A percentile compares a stretch with the other conserved stretches of the same genome.
phyloP scores from a whole-genome alignment of 2,888 invertebrate species.

The Augochlorella aurata region DNA sequence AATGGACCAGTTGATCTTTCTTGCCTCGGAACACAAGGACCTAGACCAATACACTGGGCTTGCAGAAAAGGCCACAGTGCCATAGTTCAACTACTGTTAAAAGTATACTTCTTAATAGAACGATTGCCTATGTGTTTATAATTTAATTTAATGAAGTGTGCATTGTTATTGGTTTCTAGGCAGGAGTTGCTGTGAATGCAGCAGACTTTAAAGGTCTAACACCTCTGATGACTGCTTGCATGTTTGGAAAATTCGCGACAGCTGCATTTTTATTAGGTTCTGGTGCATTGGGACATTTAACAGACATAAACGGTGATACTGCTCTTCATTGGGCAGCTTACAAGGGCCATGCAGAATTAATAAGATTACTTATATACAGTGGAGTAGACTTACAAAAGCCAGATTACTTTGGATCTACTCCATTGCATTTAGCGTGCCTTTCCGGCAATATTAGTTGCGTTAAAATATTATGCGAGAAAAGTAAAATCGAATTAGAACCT shows the following conservation, averaged over 20 bases:
- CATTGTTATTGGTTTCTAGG: constrained; percentile 81
- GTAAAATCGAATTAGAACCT: constrained; percentile 92
- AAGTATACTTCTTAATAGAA: constrained; percentile 75
- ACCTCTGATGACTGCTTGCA: constrained; percentile 95
- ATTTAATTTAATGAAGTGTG: background rate
- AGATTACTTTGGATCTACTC: constrained; percentile 96
- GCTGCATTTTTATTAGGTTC: constrained; percentile 95
- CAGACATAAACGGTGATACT: constrained; percentile 96
- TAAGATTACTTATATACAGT: constrained; percentile 93
- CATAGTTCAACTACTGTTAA: constrained; percentile 88
- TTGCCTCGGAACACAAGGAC: constrained; percentile 94
- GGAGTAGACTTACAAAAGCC: constrained; percentile 94
- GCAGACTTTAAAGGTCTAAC: constrained; percentile 95
- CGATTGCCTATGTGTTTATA: background rate
- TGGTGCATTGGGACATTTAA: constrained; percentile 92
- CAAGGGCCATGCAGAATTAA: constrained; percentile 94
- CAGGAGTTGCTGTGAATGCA: constrained; percentile 94
- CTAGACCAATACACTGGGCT: constrained; percentile 96
- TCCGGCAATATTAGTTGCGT: constrained; percentile 95
- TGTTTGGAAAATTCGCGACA: constrained; percentile 95
- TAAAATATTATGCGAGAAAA: constrained; percentile 94
- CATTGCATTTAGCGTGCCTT: constrained; percentile 93
- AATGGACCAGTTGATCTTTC: constrained; percentile 93
- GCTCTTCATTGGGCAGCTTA: constrained; percentile 97
- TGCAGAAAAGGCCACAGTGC: constrained; percentile 96